Evolutionary conservation across 2,113 vertebrate species (phyloP).

Genomic region (Megaceryle torquata): DNA sequence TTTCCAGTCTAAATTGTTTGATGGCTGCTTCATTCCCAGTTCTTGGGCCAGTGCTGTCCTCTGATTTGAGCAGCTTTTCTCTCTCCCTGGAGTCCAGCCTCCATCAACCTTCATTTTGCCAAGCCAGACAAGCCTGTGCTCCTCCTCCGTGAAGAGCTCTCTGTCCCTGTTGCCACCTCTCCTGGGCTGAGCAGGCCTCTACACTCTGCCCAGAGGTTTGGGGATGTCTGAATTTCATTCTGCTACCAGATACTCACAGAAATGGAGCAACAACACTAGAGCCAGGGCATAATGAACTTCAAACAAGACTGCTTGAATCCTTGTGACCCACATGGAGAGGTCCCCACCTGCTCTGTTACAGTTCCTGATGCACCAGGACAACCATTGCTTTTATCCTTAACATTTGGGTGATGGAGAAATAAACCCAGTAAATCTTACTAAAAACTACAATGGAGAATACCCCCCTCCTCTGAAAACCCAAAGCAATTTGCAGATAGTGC

Average conservation of each 20-base stretch:
- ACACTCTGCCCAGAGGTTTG: fast-evolving
- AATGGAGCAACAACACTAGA: background rate
- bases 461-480: background rate
- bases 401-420: background rate
- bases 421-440: background rate
- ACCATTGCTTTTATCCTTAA: background rate
- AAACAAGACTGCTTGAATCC: background rate
- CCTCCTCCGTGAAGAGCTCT: background rate
- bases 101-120: background rate
- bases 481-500: background rate
- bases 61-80: background rate
- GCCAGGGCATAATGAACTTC: background rate
- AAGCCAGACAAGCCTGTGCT: fast-evolving
- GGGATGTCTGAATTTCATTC: background rate
- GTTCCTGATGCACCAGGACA: background rate
- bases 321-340: too few species aligned
- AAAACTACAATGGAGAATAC: background rate
- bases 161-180: background rate
- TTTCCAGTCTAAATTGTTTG: background rate
- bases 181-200: background rate
- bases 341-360: background rate
- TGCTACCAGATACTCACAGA: background rate
- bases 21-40: background rate
- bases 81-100: background rate
- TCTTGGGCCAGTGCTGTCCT: background rate